Evolutionary conservation across 2,113 vertebrate species (phyloP).

Genomic region (Seriola rivoliana): DNA sequence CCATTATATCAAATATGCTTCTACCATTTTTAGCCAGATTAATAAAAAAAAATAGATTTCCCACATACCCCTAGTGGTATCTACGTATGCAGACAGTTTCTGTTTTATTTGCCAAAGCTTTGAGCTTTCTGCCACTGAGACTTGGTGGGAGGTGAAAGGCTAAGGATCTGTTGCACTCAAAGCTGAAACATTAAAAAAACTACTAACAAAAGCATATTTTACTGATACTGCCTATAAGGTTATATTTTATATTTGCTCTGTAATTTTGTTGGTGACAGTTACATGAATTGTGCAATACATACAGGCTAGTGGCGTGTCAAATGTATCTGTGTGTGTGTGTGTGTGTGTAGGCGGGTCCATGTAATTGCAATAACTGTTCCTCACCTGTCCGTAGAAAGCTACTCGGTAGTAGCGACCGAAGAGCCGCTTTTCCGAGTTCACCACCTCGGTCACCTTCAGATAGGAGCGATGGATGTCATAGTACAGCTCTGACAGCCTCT

Average conservation of each 20-base stretch:
- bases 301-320: too few species aligned
- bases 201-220: neutral
- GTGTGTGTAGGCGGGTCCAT: neutral
- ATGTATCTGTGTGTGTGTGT: too few species aligned
- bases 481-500: constrained; percentile 96
- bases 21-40: neutral
- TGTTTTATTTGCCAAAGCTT: neutral
- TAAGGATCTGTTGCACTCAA: neutral
- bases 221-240: neutral
- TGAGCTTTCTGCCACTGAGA: neutral
- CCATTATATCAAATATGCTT: neutral
- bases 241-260: neutral
- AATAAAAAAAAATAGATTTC: neutral
- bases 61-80: neutral
- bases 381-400: constrained; percentile 97
- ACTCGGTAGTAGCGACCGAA: constrained; percentile 98
- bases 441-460: constrained; percentile 96
- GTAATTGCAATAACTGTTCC: constrained; percentile 27
- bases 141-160: neutral
- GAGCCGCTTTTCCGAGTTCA: constrained; percentile 95
- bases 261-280: neutral
- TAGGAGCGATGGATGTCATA: constrained; percentile 98
- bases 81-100: neutral
- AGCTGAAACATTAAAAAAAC: neutral
- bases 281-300: neutral